phyloP scores from a whole-genome alignment of 2,113 vertebrate genomes.

The Azemiops feae region DNA sequence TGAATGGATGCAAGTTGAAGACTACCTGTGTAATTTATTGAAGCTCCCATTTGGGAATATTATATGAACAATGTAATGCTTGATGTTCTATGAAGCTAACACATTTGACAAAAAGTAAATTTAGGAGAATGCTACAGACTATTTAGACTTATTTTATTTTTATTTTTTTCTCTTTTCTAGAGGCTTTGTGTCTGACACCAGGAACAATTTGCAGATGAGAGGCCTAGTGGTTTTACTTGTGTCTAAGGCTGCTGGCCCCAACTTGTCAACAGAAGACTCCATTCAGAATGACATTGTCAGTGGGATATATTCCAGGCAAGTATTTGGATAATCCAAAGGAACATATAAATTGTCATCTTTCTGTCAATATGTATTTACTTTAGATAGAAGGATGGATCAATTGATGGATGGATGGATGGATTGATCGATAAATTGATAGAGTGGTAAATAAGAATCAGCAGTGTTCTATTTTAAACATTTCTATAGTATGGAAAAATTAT shows the following conservation, averaged over 20 bases:
- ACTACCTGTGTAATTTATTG: background rate
- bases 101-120: background rate
- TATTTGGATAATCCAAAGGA: background rate
- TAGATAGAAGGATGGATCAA: background rate
- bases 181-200: slow-evolving; percentile 86
- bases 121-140: background rate
- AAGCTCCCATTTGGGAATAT: background rate
- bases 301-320: slow-evolving; percentile 95
- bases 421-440: background rate
- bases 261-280: slow-evolving; percentile 57
- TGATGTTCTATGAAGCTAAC: background rate
- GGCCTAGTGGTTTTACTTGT: slow-evolving; percentile 89
- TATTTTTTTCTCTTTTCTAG: slow-evolving; percentile 66
- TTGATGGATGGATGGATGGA: background rate
- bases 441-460: background rate
- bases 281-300: slow-evolving; percentile 87
- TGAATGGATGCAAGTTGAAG: background rate
- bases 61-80: background rate
- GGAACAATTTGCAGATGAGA: slow-evolving; percentile 88
- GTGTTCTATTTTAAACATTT: slow-evolving; percentile 10
- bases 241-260: slow-evolving; percentile 93
- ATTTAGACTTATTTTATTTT: background rate
- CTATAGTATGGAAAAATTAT: background rate
- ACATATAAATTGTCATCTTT: background rate
- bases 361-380: background rate